These are phyloP conservation scores for Zaprionus kolodkinae DNA, from an alignment of 1,140 invertebrate species.

Conservation along the genomic window DNA sequence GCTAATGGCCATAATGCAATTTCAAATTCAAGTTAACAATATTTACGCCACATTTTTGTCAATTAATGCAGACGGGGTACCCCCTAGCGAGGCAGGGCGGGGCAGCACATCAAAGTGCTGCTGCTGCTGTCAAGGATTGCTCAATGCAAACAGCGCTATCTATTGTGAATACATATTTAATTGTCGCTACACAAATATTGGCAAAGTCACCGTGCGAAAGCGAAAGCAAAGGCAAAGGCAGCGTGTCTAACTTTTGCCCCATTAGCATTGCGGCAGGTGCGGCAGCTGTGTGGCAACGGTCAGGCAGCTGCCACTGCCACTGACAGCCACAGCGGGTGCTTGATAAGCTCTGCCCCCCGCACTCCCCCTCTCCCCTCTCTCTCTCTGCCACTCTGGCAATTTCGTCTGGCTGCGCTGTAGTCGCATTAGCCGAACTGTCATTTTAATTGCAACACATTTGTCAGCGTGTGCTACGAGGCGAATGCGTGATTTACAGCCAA, in stretches of 20 bases:
- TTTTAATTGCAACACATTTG: slow-evolving; percentile 69
- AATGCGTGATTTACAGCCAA: slow-evolving; percentile 42
- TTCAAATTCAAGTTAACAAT: slow-evolving; percentile 66
- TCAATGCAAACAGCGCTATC: slow-evolving; percentile 34
- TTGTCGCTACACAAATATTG: slow-evolving; percentile 50
- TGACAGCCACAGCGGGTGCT: slow-evolving; percentile 53
- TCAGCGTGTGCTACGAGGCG: slow-evolving; percentile 33
- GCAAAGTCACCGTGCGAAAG: slow-evolving; percentile 24
- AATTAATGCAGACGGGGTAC: slow-evolving; percentile 46
- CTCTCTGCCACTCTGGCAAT: neutral
- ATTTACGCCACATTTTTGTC: slow-evolving; percentile 49
- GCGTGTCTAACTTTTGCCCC: slow-evolving; percentile 25
- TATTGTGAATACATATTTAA: slow-evolving; percentile 38
- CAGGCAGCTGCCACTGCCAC: slow-evolving; percentile 54
- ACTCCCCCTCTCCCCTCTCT: neutral
- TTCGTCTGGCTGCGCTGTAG: slow-evolving; percentile 40
- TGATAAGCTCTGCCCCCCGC: no score
- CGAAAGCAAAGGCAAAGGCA: neutral
- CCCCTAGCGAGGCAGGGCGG: no score
- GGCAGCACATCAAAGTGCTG: slow-evolving; percentile 25
- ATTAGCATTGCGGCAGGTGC: slow-evolving; percentile 45
- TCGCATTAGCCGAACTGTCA: slow-evolving; percentile 62
- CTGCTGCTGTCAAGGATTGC: neutral
- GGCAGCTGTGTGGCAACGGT: slow-evolving; percentile 53
- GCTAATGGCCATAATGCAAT: slow-evolving; percentile 73